Evolutionary conservation across 2,888 invertebrate species (phyloP), one percentile per base, ranked within the genome.

Genomic region (Myathropa florea): DNA sequence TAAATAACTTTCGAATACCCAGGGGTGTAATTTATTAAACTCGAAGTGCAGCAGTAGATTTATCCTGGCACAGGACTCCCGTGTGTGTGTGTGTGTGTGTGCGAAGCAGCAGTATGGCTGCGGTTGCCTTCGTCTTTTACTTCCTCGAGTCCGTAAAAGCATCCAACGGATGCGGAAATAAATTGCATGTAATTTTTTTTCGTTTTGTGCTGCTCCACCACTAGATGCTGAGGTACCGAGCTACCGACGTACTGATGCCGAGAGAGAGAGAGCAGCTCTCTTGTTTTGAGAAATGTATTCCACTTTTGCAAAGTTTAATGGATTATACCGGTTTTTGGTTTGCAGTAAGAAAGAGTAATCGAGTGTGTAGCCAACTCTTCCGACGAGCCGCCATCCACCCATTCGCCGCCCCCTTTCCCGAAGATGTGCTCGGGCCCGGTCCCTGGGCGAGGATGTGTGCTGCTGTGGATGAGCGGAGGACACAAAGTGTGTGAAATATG

Each of bases 131-230:
- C 73, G 46, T 61, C 78, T 46, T 46, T 46, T 46, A 46, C 46
- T 53, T 65, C 70, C 70, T 64, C 30, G 36, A 72, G 83, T 46
- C 46, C 18, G 46, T 78, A 83, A 86, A 86, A 86, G 83, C 86
- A 83, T 86, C 73, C 78, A 57, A 70, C 73, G 73, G 86, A 86
- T 83, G 75, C 83, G 86, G 83, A 86, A 86, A 86, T 70, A 86
- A 86, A 86, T 86, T 86, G 83, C 78, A 86, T 86, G 86, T 86
- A 86, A 86, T 86, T 86, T 86, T 84, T n/a, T 85, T 79, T 83
- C 57, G 57, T 57, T 57, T 57, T 57, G 14, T 57, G 23, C 4
- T 57, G 24, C 57, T 57, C 57, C 57, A 18, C 46, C 46, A 46
- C 2, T n/a, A 18, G 30, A 3, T 30, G 30, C 46, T 14, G 46